Evolutionary conservation across 1,140 invertebrate genomes (phyloP), one percentile per base, ranked within the genome.

Genomic region (Battus philenor): DNA sequence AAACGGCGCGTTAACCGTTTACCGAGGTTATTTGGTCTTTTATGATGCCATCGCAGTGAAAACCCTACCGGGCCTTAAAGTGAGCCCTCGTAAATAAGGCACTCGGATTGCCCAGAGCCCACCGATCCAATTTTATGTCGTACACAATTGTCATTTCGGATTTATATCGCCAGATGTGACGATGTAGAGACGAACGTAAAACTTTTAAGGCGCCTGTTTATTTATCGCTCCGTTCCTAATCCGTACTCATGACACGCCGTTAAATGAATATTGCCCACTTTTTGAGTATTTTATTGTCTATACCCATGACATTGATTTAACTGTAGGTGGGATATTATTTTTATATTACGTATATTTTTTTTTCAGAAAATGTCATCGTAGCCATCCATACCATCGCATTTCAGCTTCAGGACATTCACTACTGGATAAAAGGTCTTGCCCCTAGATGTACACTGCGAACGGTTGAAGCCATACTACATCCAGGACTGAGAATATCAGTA

Each of bases 101-200:
- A 44, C 50, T 61, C 44, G 51, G 59, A 68, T 71, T 59, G 63
- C 64, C 59, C 54, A 57, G 59, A 70, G 62, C 58, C 63, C 51
- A 61, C 64, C 54, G 65, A 72, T 68, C 56, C 56, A 49, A 65
- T 64, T 73, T 80, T 79, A 77, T 69, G 66, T 63, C 48, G 47
- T 53, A 31, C 45, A 44, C 49, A 68, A 73, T 67, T 62, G 68
- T 68, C 62, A 59, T 55, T 62, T 54, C 46, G 45, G 54, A 60
- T 73, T 76, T 69, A 76, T n/a, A n/a, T 65, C 51, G 41, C 50
- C 16, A 18, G 41, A 54, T 54, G 54, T 55, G 31, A 50, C 31
- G 48, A 50, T 59, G 50, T 59, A 34, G 46, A 63, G 53, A 58
- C 26, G 54, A 44, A 45, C 48, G 36, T 61, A 54, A 62, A 59